phyloP scores from a whole-genome alignment of 2,888 invertebrate species.

The Caenorhabditis drosophilae region DNA sequence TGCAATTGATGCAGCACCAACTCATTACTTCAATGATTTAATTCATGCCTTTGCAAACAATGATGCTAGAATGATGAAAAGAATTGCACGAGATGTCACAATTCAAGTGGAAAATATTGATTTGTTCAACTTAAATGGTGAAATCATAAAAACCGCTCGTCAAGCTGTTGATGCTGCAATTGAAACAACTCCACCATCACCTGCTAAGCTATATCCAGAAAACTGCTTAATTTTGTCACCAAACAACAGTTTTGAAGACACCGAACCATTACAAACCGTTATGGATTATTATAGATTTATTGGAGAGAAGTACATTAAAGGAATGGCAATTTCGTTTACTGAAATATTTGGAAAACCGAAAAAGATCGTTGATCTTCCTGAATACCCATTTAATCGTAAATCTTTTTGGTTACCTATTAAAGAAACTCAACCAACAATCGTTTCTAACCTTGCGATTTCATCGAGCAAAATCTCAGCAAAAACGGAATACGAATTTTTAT shows the following conservation, averaged over 20 bases:
- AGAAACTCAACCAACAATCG: background rate
- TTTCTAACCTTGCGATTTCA: background rate
- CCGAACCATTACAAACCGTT: constrained; percentile 8
- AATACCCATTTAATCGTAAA: constrained; percentile 43
- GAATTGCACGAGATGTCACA: constrained; percentile 38
- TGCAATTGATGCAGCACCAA: constrained; percentile 34
- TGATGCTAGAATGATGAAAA: constrained; percentile 40
- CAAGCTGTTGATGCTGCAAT: constrained; percentile 34
- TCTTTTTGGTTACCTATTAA: constrained; percentile 39
- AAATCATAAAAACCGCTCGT: constrained; percentile 31
- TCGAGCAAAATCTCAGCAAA: background rate
- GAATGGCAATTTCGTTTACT: constrained; percentile 10
- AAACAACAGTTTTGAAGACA: constrained; percentile 4
- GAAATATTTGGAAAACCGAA: constrained; percentile 25
- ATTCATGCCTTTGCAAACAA: constrained; percentile 27
- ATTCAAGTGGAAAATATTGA: constrained; percentile 26
- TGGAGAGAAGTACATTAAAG: constrained; percentile 16
- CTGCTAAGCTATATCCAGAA: constrained; percentile 8
- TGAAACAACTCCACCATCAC: constrained; percentile 5
- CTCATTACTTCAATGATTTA: constrained; percentile 44
- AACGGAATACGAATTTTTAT: constrained; percentile 10
- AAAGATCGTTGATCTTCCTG: constrained; percentile 24
- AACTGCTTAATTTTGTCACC: constrained; percentile 13
- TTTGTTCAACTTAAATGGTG: constrained; percentile 23
- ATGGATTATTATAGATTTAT: constrained; percentile 18